A percentile compares a stretch with the other conserved stretches of the same genome.
Conservation (phyloP, 2,113 vertebrate species). For the Oceanites oceanicus region DNA sequence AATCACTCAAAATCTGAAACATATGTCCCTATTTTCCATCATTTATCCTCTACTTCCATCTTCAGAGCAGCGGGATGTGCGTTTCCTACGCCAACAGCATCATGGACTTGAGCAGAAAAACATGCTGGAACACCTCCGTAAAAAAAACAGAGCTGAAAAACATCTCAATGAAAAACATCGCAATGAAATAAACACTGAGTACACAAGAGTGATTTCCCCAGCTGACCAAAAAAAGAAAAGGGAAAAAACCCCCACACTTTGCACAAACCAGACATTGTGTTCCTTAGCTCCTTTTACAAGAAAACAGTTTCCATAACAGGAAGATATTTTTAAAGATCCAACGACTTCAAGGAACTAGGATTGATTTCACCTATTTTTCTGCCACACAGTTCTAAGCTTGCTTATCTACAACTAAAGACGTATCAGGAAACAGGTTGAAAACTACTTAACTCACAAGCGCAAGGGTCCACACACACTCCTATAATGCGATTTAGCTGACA, state of each 20-base stretch:
- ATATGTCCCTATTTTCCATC: not conserved
- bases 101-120: not conserved
- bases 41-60: not conserved
- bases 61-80: not conserved
- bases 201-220: not conserved
- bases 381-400: not conserved
- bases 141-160: not conserved
- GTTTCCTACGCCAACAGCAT: not conserved
- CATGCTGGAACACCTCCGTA: not conserved
- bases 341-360: not conserved
- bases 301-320: not conserved
- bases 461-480: not conserved
- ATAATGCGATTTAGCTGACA: rapidly evolving
- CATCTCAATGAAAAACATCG: not conserved
- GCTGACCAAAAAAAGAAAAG: rapidly evolving
- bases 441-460: not conserved
- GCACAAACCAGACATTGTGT: not conserved
- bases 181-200: not conserved
- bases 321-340: not conserved
- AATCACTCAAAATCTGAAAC: not conserved
- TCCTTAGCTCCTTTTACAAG: not conserved
- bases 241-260: rapidly evolving
- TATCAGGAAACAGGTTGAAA: not conserved
- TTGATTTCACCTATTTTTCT: not conserved
- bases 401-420: not conserved